A percentile compares a stretch with the other conserved stretches of the same genome.
Evolutionary conservation across 2,888 invertebrate species (phyloP).

Genomic region (Cataglyphis rosenhaueri): DNA sequence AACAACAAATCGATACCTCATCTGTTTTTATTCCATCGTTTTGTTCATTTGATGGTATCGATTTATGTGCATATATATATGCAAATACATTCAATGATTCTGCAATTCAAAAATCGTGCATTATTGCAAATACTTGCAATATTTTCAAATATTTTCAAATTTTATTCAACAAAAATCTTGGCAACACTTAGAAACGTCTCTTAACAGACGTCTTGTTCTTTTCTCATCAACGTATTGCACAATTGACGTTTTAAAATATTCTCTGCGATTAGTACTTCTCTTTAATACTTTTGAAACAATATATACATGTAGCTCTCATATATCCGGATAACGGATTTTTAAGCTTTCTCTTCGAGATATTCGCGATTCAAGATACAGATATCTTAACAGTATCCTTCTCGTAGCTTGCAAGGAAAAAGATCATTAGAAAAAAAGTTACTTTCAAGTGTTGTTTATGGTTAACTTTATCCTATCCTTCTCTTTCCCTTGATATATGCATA

Average conservation of each 20-base stretch:
- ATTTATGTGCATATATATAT: background rate
- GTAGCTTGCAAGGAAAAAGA: constrained; percentile 8
- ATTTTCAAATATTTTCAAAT: constrained; percentile 17
- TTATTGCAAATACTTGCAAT: background rate
- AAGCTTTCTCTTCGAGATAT: constrained; percentile 35
- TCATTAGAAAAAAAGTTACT: background rate
- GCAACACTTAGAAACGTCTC: background rate
- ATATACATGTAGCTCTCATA: constrained; percentile 36
- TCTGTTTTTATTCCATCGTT: constrained; percentile 39
- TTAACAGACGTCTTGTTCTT: background rate
- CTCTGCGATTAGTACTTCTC: constrained; percentile 22
- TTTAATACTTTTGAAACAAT: constrained; percentile 46
- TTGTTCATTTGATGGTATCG: background rate
- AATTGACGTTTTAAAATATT: constrained; percentile 36
- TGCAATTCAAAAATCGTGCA: background rate
- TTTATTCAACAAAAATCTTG: constrained; percentile 15
- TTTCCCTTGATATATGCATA: background rate
- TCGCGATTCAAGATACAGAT: constrained; percentile 7
- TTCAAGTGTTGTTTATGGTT: background rate
- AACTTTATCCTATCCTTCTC: background rate
- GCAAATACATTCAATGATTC: background rate
- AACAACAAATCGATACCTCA: constrained; percentile 67
- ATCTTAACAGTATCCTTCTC: background rate
- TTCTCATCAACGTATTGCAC: constrained; percentile 39
- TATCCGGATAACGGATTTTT: background rate